Conservation (phyloP, 2,113 vertebrate species). For the Montifringilla adamsi region DNA sequence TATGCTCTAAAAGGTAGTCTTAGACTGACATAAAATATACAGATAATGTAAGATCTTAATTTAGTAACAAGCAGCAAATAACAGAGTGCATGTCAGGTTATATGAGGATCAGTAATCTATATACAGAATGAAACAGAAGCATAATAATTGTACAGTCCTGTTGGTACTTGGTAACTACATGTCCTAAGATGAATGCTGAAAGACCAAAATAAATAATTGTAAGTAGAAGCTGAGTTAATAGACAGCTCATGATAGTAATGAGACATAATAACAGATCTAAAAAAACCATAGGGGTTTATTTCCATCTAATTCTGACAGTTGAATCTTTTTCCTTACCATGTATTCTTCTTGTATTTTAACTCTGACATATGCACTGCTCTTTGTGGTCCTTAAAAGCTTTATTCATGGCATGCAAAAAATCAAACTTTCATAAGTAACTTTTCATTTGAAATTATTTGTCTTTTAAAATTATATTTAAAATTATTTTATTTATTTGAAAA, state of each 20-base stretch:
- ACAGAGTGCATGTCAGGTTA: background rate
- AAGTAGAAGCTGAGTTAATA: background rate
- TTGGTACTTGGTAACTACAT: background rate
- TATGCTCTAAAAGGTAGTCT: background rate
- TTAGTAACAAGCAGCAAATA: background rate
- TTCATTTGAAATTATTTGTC: background rate
- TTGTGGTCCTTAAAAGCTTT: background rate
- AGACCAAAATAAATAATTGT: background rate
- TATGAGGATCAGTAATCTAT: background rate
- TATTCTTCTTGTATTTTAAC: background rate
- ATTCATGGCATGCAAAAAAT: background rate
- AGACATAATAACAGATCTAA: background rate
- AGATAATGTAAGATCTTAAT: background rate
- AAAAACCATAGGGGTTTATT: background rate
- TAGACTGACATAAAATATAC: background rate
- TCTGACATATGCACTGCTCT: background rate
- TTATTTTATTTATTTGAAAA: background rate
- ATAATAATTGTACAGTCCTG: background rate
- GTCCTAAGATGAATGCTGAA: background rate
- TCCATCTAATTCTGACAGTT: background rate
- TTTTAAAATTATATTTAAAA: background rate
- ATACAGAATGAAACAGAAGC: background rate
- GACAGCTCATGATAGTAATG: background rate
- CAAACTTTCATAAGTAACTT: background rate
- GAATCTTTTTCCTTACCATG: background rate